Conservation (phyloP, 35 echinoderm and acorn worm genomes). For the Apostichopus japonicus region DNA sequence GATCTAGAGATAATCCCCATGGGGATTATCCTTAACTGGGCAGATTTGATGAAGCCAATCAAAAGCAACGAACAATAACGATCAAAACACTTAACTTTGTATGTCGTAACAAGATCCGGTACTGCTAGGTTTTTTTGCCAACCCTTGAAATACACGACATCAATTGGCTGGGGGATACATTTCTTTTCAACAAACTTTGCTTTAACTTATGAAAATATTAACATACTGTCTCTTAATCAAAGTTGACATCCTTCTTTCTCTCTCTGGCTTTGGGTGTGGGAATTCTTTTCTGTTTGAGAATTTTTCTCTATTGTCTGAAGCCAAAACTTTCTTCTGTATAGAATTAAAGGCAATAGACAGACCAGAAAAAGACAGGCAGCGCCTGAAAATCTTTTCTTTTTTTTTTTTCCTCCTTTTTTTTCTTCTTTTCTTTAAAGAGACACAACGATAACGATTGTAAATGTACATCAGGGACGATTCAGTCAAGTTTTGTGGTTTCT, state of each 20-base stretch:
- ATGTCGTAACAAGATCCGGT: neutral
- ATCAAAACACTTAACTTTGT: neutral
- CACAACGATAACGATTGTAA: too few relatives aligned
- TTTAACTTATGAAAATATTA: conserved; percentile 21
- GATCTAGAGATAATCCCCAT: neutral
- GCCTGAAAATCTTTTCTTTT: too few relatives aligned
- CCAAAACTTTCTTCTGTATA: too few relatives aligned
- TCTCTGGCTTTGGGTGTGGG: too few relatives aligned
- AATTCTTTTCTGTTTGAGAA: too few relatives aligned
- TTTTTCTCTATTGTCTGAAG: too few relatives aligned
- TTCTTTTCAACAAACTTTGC: neutral
- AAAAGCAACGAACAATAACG: neutral
- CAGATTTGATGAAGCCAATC: neutral
- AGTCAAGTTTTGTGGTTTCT: too few relatives aligned
- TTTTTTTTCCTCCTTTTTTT: too few relatives aligned
- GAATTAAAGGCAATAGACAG: too few relatives aligned
- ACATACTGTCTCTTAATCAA: neutral
- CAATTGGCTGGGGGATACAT: neutral
- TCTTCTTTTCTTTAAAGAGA: too few relatives aligned
- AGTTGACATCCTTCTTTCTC: neutral
- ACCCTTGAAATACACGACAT: neutral
- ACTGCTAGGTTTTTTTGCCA: neutral
- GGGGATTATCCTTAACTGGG: conserved; percentile 9
- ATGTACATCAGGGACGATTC: too few relatives aligned
- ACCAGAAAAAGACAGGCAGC: too few relatives aligned